A percentile compares a stretch with the other conserved stretches of the same genome.
phyloP scores from a whole-genome alignment of 1,140 invertebrate genomes.

The Ceratina japonica region DNA sequence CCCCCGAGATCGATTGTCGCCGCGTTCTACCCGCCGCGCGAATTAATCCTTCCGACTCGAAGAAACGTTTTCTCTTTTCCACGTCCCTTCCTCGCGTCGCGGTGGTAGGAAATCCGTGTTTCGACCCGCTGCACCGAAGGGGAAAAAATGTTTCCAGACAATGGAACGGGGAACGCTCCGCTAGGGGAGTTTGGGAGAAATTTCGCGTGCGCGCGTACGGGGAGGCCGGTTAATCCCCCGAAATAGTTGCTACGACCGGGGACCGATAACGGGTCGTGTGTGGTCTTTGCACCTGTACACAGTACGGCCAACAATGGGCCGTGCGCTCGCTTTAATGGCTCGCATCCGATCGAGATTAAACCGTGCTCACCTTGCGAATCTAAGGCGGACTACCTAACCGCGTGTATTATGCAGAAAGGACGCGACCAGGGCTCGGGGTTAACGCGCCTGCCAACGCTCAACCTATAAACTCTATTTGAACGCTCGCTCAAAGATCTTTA shows the following conservation, averaged over 20 bases:
- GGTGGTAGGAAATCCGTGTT: constrained; percentile 13
- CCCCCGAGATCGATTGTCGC: constrained; percentile 37
- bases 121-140: too few species aligned
- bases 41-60: constrained; percentile 36
- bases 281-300: constrained; percentile 47
- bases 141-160: neutral
- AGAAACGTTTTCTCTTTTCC: constrained; percentile 24
- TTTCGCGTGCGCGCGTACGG: constrained; percentile 30
- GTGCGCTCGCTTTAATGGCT: constrained; percentile 48
- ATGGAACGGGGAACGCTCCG: neutral
- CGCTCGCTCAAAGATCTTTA: too few species aligned
- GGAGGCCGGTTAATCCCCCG: constrained; percentile 42
- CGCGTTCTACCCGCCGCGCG: constrained; percentile 14
- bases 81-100: neutral
- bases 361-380: constrained; percentile 29
- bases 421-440: neutral
- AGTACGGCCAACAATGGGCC: constrained; percentile 42
- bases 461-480: too few species aligned
- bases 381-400: constrained; percentile 10
- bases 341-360: constrained; percentile 45
- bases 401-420: constrained; percentile 35
- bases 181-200: neutral
- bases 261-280: constrained; percentile 45
- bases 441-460: too few species aligned
- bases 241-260: constrained; percentile 37